Percentiles rank a stretch among this genome's conserved stretches.
phyloP scores from a whole-genome alignment of 2,797 vertebrate species.

The Squalus acanthias region DNA sequence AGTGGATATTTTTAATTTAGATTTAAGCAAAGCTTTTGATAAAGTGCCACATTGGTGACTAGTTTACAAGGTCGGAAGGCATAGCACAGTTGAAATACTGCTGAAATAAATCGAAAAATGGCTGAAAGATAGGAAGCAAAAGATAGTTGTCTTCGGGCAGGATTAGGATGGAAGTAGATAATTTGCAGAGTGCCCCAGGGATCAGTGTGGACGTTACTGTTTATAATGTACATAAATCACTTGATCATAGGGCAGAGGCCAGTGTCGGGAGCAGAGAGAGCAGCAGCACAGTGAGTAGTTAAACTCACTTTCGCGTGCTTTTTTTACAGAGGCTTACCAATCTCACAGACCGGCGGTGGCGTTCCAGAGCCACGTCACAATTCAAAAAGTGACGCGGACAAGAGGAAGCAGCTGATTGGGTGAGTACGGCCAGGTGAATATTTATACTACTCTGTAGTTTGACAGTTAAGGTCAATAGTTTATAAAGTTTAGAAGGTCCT shows the following conservation, averaged over 20 bases:
- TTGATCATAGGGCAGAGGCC: not conserved
- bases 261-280: too few species aligned
- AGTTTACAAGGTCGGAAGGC: not conserved
- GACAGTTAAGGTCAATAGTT: too few species aligned
- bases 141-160: not conserved
- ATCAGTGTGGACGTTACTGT: not conserved
- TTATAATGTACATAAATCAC: not conserved
- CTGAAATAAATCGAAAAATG: not conserved
- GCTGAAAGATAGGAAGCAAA: not conserved
- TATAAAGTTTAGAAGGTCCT: too few species aligned
- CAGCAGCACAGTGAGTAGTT: too few species aligned
- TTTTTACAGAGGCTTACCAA: too few species aligned
- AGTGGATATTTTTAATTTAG: not conserved
- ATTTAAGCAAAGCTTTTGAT: not conserved
- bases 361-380: too few species aligned
- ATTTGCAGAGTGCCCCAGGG: not conserved
- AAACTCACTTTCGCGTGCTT: too few species aligned
- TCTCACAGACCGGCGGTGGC: too few species aligned
- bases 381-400: too few species aligned
- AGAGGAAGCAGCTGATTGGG: too few species aligned
- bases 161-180: not conserved
- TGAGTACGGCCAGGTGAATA: too few species aligned
- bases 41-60: not conserved
- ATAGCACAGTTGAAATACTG: not conserved
- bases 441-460: too few species aligned